Conservation (phyloP, 2,888 invertebrate species). For the Drosophila nigricruria region DNA sequence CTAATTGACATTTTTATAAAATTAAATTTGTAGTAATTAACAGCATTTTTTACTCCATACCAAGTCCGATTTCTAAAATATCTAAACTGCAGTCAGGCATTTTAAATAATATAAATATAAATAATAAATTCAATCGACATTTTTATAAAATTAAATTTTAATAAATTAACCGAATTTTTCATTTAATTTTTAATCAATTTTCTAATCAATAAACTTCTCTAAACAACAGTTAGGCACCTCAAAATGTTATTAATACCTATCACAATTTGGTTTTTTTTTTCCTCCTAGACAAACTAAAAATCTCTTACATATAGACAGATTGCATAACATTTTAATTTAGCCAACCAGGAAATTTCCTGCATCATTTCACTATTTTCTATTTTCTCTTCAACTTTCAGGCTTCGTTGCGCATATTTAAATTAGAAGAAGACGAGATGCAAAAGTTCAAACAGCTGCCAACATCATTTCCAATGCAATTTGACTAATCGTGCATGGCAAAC, state of each 20-base stretch:
- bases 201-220: too few species aligned
- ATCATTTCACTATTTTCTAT: slow-evolving; percentile 35
- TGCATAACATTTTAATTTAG: slow-evolving; percentile 17
- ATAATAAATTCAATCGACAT: too few species aligned
- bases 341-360: slow-evolving; percentile 38
- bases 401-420: slow-evolving; percentile 39
- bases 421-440: slow-evolving; percentile 21
- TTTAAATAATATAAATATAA: too few species aligned
- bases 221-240: too few species aligned
- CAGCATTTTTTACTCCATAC: background rate
- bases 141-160: too few species aligned
- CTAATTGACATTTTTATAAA: background rate
- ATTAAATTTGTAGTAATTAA: background rate
- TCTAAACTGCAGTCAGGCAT: background rate
- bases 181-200: too few species aligned
- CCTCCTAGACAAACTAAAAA: background rate
- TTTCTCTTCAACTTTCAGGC: slow-evolving; percentile 14
- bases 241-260: too few species aligned
- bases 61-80: background rate
- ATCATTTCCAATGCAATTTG: slow-evolving; percentile 32
- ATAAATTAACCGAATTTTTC: too few species aligned
- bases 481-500: slow-evolving; percentile 38
- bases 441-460: slow-evolving; percentile 20
- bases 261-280: background rate
- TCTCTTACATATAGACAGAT: background rate